A percentile compares a stretch with the other conserved stretches of the same genome.
Evolutionary conservation across 92 coral and sea anemone genomes (phyloP).

Genomic region (Epizoanthus illoricatus): DNA sequence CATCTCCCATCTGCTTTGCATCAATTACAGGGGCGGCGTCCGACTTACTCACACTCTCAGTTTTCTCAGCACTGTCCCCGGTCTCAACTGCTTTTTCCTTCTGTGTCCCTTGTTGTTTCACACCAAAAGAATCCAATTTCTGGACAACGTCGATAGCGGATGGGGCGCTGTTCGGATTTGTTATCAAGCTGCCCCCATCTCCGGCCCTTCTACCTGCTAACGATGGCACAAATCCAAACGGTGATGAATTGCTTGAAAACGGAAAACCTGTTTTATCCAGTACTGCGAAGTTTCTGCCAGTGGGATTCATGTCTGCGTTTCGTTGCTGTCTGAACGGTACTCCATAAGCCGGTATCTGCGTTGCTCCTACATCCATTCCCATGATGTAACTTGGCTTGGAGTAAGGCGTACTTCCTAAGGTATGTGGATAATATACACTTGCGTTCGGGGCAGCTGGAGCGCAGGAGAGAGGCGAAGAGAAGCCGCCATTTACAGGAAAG

Average conservation of each 20-base stretch:
- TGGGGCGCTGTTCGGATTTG: neutral
- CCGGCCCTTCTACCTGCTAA: neutral
- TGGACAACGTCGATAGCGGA: neutral
- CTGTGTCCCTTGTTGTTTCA: neutral
- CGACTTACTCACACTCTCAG: neutral
- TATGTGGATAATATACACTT: neutral
- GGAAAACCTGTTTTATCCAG: neutral
- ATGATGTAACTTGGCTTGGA: neutral
- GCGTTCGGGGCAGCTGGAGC: neutral
- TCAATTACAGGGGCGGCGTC: neutral
- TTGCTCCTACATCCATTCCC: neutral
- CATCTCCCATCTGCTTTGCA: neutral
- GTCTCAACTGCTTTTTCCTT: neutral
- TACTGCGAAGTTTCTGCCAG: neutral
- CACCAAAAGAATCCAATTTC: neutral
- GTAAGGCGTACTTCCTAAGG: neutral
- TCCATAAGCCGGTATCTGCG: neutral
- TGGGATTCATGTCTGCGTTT: neutral
- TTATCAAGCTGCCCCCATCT: neutral
- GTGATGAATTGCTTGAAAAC: neutral
- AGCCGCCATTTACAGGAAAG: neutral
- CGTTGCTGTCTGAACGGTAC: neutral
- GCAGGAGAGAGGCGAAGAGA: conserved; percentile 2
- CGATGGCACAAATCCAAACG: neutral
- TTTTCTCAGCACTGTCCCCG: neutral